Conservation (phyloP, 2,797 vertebrate genomes). For the Eutrigla gurnardus region DNA sequence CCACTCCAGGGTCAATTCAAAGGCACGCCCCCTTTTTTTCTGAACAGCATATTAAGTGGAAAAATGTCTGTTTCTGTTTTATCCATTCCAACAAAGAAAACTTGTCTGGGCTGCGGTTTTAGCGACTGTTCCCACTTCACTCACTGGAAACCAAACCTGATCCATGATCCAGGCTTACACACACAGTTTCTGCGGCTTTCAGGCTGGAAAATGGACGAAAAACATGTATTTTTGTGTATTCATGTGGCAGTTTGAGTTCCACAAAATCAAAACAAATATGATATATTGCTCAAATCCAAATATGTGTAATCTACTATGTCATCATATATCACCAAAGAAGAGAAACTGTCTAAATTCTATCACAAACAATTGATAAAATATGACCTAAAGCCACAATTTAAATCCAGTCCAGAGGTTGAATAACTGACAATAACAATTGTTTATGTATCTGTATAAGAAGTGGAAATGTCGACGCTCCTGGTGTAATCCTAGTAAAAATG, state of each 20-base stretch:
- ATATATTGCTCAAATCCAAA: slow-evolving; percentile 19
- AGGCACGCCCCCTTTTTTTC: slow-evolving; percentile 45
- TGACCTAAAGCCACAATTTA: slow-evolving; percentile 7
- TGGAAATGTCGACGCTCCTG: slow-evolving; percentile 34
- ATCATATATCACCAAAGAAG: slow-evolving; percentile 12
- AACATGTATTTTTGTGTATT: slow-evolving; percentile 21
- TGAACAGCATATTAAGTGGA: slow-evolving; percentile 48
- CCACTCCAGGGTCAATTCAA: slow-evolving; percentile 49
- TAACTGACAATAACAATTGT: slow-evolving; percentile 30
- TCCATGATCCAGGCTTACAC: slow-evolving; percentile 29
- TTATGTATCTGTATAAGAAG: slow-evolving; percentile 38
- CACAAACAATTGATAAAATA: not conserved
- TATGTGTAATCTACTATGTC: slow-evolving; percentile 3
- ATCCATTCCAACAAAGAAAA: slow-evolving; percentile 57
- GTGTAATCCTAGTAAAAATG: slow-evolving; percentile 54
- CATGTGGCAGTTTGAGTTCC: slow-evolving; percentile 16
- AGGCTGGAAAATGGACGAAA: slow-evolving; percentile 18
- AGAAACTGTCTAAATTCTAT: slow-evolving; percentile 20
- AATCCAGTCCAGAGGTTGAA: slow-evolving; percentile 31
- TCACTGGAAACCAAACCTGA: slow-evolving; percentile 65
- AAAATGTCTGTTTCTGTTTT: slow-evolving; percentile 59
- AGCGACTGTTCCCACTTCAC: slow-evolving; percentile 65
- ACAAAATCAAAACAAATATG: slow-evolving; percentile 33
- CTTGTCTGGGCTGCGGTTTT: slow-evolving; percentile 66
- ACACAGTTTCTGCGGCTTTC: slow-evolving; percentile 34